Evolutionary conservation across 2,113 vertebrate species (phyloP), one percentile per base, ranked within the genome.

Genomic region (Thunnus thynnus): DNA sequence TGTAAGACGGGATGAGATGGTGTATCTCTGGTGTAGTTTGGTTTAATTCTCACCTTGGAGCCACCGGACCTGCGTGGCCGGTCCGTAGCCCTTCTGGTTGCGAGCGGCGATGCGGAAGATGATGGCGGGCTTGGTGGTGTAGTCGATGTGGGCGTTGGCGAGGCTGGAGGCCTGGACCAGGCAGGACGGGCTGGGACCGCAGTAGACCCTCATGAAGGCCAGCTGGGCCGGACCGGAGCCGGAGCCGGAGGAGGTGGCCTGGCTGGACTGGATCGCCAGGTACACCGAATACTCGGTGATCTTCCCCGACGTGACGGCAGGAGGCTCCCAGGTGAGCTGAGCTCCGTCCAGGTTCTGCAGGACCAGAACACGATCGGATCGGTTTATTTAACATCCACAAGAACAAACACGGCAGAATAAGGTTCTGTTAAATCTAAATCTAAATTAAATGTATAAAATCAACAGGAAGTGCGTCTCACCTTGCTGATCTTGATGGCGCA

Each of bases 401-500:
- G 32, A 36, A 36, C 4, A 36, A 5, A 36, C 30, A 32, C 5
- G 30, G 30, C 30, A 32, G 30, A 32, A 32, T 32, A 5, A 32
- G 30, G 30, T 32, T 32, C 30, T 22, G 22, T 22, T 22, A 22
- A 22, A 22, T 22, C 22, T 22, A 22, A 22, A 22, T 22, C 22
- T 22, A 22, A 22, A 22, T 22, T 22, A 22, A 22, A 22, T 22
- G 22, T 22, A 22, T 30, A 30, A 41, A 41, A 9, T 41, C 36
- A 41, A 9, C 36, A 41, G 36, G 36, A 9, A 41, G 36, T 30
- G 13, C 7, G 20, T 6, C 50, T 88, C 54, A 96, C 96, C 95
- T 97, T 97, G 94, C 96, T 97, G 89, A 97, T 97, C 81, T 96
- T 97, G 84, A 97, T 96, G 89, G 96, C 96, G 78, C 96, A 97